Conservation (phyloP, 1,140 invertebrate genomes). For the Ceratina australensis region DNA sequence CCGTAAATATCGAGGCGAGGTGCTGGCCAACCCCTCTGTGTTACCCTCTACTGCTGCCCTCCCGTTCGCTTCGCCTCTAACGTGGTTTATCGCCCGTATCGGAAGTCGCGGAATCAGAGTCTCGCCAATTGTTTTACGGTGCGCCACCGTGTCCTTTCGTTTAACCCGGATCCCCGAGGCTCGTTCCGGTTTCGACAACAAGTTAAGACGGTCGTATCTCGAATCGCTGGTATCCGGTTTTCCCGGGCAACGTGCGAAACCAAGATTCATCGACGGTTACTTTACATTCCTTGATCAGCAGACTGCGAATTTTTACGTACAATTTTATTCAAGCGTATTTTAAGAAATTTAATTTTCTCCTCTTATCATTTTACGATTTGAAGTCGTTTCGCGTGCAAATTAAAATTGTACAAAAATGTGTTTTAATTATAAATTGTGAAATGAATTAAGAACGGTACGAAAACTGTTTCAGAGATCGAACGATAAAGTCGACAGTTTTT, state of each 20-base stretch:
- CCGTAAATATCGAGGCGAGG: slow-evolving; percentile 70
- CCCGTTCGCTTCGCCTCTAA: background rate
- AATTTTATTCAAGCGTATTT: too few relatives aligned
- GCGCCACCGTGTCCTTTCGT: slow-evolving; percentile 35
- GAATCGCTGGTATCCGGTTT: background rate
- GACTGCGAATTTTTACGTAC: too few relatives aligned
- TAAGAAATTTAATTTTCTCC: too few relatives aligned
- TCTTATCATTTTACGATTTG: too few relatives aligned
- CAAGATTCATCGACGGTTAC: too few relatives aligned
- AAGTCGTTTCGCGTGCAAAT: too few relatives aligned
- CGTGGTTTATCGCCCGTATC: slow-evolving; percentile 54
- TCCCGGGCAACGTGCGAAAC: background rate
- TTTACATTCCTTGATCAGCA: too few relatives aligned
- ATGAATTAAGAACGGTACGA: too few relatives aligned
- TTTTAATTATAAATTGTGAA: too few relatives aligned
- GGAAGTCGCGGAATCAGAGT: slow-evolving; percentile 59
- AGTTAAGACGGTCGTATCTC: background rate
- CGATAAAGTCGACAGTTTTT: background rate
- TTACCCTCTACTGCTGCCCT: background rate
- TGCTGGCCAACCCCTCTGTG: slow-evolving; percentile 4
- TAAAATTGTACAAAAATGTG: too few relatives aligned
- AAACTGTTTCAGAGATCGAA: too few relatives aligned
- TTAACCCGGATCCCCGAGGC: background rate
- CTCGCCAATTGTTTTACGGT: slow-evolving; percentile 70
- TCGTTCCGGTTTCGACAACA: background rate